Percentiles rank a stretch among this genome's conserved stretches.
Evolutionary conservation across 2,797 vertebrate species (phyloP).

Genomic region (Microchirus variegatus): DNA sequence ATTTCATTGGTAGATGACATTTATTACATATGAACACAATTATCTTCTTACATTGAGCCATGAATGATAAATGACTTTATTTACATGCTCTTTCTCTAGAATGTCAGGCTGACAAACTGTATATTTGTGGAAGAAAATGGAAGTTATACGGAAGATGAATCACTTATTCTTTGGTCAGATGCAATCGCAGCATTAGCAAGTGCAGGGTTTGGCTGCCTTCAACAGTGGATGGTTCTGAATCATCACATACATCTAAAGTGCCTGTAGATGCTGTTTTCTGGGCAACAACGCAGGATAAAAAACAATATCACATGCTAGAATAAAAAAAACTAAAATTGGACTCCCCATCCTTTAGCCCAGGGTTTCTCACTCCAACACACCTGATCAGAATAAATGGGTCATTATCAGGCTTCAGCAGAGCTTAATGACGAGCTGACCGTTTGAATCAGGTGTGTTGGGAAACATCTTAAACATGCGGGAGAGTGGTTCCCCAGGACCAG

Average conservation of each 20-base stretch:
- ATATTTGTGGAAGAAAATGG: constrained; percentile 14
- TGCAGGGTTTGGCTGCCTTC: constrained; percentile 15
- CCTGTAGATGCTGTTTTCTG: constrained; percentile 14
- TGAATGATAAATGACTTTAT: constrained; percentile 13
- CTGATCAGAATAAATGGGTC: too few relatives aligned
- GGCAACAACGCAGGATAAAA: too few relatives aligned
- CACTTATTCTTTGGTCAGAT: neutral
- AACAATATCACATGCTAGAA: too few relatives aligned
- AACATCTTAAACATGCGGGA: too few relatives aligned
- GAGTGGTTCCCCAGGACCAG: too few relatives aligned
- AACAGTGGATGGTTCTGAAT: constrained; percentile 21
- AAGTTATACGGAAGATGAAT: constrained; percentile 6
- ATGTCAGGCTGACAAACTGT: constrained; percentile 21
- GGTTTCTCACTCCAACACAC: too few relatives aligned
- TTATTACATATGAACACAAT: constrained; percentile 31
- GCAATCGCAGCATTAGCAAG: constrained; percentile 22
- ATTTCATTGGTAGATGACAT: constrained; percentile 36
- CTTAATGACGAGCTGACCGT: too few relatives aligned
- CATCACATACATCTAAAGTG: constrained; percentile 22
- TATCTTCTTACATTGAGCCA: constrained; percentile 21
- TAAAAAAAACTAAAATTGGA: too few relatives aligned
- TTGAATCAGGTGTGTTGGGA: too few relatives aligned
- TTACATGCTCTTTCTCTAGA: constrained; percentile 6
- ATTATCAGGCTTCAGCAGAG: too few relatives aligned
- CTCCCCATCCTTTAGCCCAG: too few relatives aligned